These are phyloP conservation scores for Rhodophaea formosa DNA, from an alignment of 2,888 invertebrate genomes.

Conservation along the genomic window DNA sequence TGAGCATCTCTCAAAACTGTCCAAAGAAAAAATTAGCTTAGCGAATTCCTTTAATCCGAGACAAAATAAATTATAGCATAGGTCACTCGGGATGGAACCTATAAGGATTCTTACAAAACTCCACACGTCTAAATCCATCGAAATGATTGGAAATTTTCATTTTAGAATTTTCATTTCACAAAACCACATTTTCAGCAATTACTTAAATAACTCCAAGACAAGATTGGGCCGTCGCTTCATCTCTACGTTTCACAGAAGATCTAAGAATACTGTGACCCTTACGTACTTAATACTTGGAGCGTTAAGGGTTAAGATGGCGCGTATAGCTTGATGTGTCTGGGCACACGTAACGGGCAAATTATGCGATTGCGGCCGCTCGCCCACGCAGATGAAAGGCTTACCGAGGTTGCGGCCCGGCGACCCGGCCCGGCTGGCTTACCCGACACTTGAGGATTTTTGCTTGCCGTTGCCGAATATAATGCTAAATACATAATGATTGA, in stretches of 20 bases:
- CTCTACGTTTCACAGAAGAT: background rate
- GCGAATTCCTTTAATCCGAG: too few species aligned
- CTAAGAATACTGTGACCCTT: conserved; percentile 23
- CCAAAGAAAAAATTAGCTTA: too few species aligned
- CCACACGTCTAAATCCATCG: too few species aligned
- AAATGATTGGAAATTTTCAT: too few species aligned
- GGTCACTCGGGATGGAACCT: too few species aligned
- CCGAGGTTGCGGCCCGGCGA: conserved; percentile 37
- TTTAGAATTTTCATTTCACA: too few species aligned
- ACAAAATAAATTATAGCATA: too few species aligned
- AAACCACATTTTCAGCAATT: too few species aligned
- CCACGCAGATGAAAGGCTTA: conserved; percentile 54
- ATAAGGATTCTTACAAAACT: too few species aligned
- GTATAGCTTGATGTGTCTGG: conserved; percentile 28
- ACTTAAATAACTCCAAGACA: too few species aligned
- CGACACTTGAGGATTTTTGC: conserved; percentile 38
- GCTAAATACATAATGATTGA: background rate
- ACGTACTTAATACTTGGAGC: conserved; percentile 26
- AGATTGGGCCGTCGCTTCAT: too few species aligned
- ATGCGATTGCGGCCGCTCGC: conserved; percentile 42
- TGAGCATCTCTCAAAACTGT: too few species aligned
- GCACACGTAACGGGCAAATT: conserved; percentile 46
- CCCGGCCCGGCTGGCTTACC: conserved; percentile 42
- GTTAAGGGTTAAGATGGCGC: conserved; percentile 26
- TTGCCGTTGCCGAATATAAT: conserved; percentile 34